Evolutionary conservation across 2,888 invertebrate genomes (phyloP), one percentile per base, ranked within the genome.

Genomic region (Synergus japonicus): DNA sequence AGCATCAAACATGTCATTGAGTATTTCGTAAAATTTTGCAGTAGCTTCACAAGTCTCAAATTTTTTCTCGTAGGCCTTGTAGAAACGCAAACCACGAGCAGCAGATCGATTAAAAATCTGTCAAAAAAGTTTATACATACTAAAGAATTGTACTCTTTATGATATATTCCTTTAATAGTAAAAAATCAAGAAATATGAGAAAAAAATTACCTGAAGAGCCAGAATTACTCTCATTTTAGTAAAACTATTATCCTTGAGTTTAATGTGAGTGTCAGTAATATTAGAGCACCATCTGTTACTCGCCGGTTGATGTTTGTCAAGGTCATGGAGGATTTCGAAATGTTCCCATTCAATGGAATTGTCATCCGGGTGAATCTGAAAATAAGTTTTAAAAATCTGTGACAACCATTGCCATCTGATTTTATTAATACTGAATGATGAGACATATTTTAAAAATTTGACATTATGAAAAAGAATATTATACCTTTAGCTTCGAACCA

Each of bases 71-170:
- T 15, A 9, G 3, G 8, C 9, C 12, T 65, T 22, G 54, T 49
- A 77, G 22, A 22, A 77, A 2, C 65, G 64, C 41, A 77, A 65
- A 15, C 77, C 65, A 10, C 46, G 15, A 12, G 77, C 77, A 13
- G 64, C 65, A 4, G 77, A 44, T 13, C 44, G 64, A 41, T 49
- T 77, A 13, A 77, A 77, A 77, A 77, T 18, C 77, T 77, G 54
- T 37, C 12, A 60, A 60, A 60, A 60, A 2, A 60, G 18, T 60
- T 60, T n/a, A 18, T 60, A 7, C 29, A 37, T 37, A 64, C 41
- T 41, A 41, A 41, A 41, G 41, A 41, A 41, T 41, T 41, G 41
- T 4, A 41, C n/a, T n/a, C n/a, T n/a, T n/a, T n/a, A n/a, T n/a
- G n/a, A n/a, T n/a, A n/a, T n/a, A 41, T 41, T 41, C 41, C 41